phyloP scores from a whole-genome alignment of 2,797 vertebrate species.

The Carapus acus region DNA sequence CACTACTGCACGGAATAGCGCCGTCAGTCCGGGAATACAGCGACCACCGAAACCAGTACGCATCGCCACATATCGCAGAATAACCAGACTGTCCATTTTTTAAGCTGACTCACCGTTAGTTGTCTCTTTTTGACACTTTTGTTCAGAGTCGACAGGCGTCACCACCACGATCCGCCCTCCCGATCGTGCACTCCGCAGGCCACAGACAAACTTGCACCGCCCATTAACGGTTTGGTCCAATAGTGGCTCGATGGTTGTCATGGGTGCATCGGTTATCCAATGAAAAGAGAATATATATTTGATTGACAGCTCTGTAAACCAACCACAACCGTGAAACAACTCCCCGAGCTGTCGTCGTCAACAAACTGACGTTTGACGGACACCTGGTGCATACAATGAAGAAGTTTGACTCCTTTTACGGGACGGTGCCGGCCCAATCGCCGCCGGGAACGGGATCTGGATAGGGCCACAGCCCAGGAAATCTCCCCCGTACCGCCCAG shows the following conservation, averaged over 20 bases:
- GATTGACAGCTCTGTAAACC: neutral
- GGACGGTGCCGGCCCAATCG: conserved; percentile 58
- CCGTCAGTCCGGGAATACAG: neutral
- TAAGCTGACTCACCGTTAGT: conserved; percentile 65
- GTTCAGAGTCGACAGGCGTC: conserved; percentile 60
- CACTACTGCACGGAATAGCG: conserved; percentile 35
- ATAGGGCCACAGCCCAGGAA: conserved; percentile 45
- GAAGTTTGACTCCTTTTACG: conserved; percentile 72
- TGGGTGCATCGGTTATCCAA: conserved; percentile 29
- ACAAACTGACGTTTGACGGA: conserved; percentile 57
- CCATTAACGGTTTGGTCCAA: conserved; percentile 44
- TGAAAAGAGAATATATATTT: rapidly evolving
- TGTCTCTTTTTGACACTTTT: conserved; percentile 67
- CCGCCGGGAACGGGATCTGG: conserved; percentile 20
- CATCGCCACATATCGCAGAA: rapidly evolving
- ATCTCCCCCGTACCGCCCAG: conserved; percentile 38
- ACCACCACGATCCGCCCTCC: conserved; percentile 70
- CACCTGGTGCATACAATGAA: conserved; percentile 58
- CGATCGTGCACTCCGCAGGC: conserved; percentile 41
- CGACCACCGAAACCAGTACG: neutral
- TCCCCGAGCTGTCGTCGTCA: conserved; percentile 24
- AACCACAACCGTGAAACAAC: conserved; percentile 14
- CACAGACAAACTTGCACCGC: conserved; percentile 27
- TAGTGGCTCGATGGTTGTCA: neutral
- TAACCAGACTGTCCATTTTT: conserved; percentile 5